Percentiles rank a stretch among this genome's conserved stretches.
These are phyloP conservation scores for Gryllus longicercus DNA, from an alignment of 2,888 invertebrate species.

Conservation along the genomic window DNA sequence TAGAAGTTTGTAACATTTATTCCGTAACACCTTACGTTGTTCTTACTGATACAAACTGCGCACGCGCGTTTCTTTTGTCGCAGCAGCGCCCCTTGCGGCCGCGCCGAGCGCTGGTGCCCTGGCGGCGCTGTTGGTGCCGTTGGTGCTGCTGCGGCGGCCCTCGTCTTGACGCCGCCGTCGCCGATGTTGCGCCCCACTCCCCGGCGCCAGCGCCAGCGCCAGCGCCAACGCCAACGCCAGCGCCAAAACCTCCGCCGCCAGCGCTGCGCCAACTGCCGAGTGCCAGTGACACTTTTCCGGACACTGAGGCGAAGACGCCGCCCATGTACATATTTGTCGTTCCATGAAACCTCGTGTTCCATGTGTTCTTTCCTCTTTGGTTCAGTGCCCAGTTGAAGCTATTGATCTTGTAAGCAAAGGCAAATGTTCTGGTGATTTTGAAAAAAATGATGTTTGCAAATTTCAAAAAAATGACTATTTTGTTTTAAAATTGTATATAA, in stretches of 20 bases:
- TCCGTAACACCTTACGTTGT: no score
- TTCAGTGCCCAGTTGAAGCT: neutral
- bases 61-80: neutral
- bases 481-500: neutral
- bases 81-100: neutral
- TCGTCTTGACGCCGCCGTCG: neutral
- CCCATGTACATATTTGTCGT: slow-evolving; percentile 11
- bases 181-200: neutral
- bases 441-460: neutral
- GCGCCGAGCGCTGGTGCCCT: neutral
- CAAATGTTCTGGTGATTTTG: neutral
- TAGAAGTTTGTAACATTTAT: no score
- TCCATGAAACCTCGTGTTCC: neutral
- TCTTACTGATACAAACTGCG: no score
- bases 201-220: neutral
- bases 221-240: neutral
- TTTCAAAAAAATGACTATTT: neutral
- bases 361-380: slow-evolving; percentile 5
- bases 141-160: neutral
- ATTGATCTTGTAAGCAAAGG: neutral
- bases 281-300: neutral
- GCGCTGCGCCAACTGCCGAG: neutral
- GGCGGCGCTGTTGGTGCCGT: neutral
- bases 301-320: neutral
- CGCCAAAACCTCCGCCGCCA: neutral